A percentile compares a stretch with the other conserved stretches of the same genome.
phyloP scores from a whole-genome alignment of 2,797 vertebrate species.

The Eleutherodactylus coqui region DNA sequence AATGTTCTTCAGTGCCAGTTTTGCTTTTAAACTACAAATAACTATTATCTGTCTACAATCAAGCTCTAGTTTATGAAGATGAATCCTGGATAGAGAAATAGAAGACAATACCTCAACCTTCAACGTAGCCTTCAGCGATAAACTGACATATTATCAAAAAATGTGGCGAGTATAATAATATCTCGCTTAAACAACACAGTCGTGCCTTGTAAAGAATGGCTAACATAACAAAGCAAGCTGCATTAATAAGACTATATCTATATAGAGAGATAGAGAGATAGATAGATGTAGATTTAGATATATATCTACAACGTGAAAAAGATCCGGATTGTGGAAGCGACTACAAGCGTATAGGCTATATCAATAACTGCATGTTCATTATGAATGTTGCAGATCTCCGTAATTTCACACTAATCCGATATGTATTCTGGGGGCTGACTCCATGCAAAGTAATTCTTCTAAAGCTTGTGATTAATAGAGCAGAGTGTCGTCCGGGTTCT shows the following conservation, averaged over 20 bases:
- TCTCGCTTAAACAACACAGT: background rate
- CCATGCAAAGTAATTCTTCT: background rate
- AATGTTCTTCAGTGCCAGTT: too few species aligned
- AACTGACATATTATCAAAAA: too few species aligned
- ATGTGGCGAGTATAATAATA: too few species aligned
- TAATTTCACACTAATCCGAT: constrained; percentile 5
- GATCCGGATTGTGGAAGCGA: too few species aligned
- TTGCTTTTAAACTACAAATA: too few species aligned
- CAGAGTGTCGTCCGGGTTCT: background rate
- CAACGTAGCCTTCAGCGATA: background rate
- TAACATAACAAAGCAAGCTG: background rate
- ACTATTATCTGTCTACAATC: too few species aligned
- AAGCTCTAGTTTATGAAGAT: background rate
- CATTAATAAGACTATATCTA: too few species aligned
- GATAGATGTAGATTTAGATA: too few species aligned
- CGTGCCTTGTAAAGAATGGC: background rate
- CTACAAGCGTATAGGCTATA: background rate
- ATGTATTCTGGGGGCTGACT: background rate
- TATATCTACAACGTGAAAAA: background rate
- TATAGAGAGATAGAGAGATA: too few species aligned
- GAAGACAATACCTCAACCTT: background rate
- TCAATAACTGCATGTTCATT: background rate
- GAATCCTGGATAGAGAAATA: background rate
- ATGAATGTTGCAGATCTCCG: background rate
- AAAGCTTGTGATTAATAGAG: background rate